A percentile compares a stretch with the other conserved stretches of the same genome.
These are phyloP conservation scores for Gonocerus acuteangulatus DNA, from an alignment of 2,888 invertebrate genomes.

Conservation along the genomic window DNA sequence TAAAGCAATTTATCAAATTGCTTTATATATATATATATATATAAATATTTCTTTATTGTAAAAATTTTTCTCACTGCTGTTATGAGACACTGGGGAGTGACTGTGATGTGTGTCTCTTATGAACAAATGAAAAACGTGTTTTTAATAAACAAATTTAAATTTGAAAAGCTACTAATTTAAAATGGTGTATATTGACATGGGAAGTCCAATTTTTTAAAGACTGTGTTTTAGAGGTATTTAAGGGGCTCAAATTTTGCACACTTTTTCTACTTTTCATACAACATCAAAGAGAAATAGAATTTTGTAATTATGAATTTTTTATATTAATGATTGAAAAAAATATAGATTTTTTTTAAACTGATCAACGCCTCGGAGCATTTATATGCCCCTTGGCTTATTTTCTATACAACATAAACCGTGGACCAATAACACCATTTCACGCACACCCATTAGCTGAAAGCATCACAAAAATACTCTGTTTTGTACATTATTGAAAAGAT, in stretches of 20 bases:
- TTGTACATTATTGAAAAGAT: background rate
- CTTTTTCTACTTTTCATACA: slow-evolving; percentile 30
- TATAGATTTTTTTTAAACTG: slow-evolving; percentile 4
- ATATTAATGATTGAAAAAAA: slow-evolving; percentile 1
- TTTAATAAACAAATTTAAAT: slow-evolving; percentile 12
- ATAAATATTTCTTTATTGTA: slow-evolving; percentile 27
- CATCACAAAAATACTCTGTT: slow-evolving; percentile 24
- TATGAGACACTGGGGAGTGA: slow-evolving; percentile 19
- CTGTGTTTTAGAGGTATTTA: slow-evolving; percentile 28
- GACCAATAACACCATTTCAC: slow-evolving; percentile 25
- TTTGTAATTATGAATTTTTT: slow-evolving; percentile 16
- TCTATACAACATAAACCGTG: slow-evolving; percentile 10
- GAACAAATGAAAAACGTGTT: slow-evolving; percentile 3
- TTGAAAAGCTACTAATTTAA: slow-evolving; percentile 12
- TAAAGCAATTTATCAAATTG: slow-evolving; percentile 25
- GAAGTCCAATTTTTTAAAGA: slow-evolving; percentile 30
- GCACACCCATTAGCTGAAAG: slow-evolving; percentile 7
- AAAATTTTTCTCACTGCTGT: slow-evolving; percentile 21
- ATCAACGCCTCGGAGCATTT: background rate
- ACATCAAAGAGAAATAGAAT: slow-evolving; percentile 19
- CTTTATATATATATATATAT: slow-evolving; percentile 27
- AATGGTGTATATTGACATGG: slow-evolving; percentile 24
- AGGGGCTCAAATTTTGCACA: slow-evolving; percentile 30
- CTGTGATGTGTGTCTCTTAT: slow-evolving; percentile 19
- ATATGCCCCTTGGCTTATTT: slow-evolving; percentile 5